Base-by-base conservation (phyloP, 92 coral and sea anemone genomes). In the Parazoanthus darwini region DNA sequence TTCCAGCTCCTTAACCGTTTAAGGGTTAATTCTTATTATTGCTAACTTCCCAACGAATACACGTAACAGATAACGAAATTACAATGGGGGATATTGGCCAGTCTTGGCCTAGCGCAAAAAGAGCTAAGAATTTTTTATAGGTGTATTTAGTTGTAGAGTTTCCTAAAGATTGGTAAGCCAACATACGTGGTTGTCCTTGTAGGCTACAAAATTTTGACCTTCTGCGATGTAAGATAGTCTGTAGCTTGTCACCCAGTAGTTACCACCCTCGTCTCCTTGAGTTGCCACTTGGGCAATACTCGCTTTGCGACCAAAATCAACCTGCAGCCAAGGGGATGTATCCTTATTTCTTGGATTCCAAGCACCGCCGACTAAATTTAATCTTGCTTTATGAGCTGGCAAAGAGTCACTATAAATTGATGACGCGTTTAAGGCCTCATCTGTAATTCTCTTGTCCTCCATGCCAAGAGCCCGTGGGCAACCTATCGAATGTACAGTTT, bases 71-170 rank as follows among this genome's bases (percentile, higher is more conserved):
- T 39, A 39, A 39, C 42, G 42, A 2, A 39, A 39, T 39, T 39
- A 39, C 4, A 4, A 2, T 39, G 42, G 42, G 42, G 42, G 42
- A 4, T 4, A 4, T 2, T 2, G 42, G 42, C 42, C 42, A 4
- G 42, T 39, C 42, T 39, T 39, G 33, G 33, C 42, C 42, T 39
- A 39, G 42, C 42, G 42, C 42, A 54, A 54, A 10, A 51, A 54
- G 3, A 11, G 0, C 16, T 11, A 2, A 0, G 9, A 0, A 2
- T 11, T 11, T 54, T 2, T 0, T 2, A 0, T 13, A 13, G 2
- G 59, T 54, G 59, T 54, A 11, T 1, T 54, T 29, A 29, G 33
- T 29, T 54, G 16, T 54, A 54, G 20, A 11, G 20, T 13, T 51
- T 0, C 11, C 8, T 5, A 10, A 46, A 10, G 58, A 10, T 10